A percentile compares a stretch with the other conserved stretches of the same genome.
Evolutionary conservation across 2,888 invertebrate genomes (phyloP).

Genomic region (Folsomia manolachei): DNA sequence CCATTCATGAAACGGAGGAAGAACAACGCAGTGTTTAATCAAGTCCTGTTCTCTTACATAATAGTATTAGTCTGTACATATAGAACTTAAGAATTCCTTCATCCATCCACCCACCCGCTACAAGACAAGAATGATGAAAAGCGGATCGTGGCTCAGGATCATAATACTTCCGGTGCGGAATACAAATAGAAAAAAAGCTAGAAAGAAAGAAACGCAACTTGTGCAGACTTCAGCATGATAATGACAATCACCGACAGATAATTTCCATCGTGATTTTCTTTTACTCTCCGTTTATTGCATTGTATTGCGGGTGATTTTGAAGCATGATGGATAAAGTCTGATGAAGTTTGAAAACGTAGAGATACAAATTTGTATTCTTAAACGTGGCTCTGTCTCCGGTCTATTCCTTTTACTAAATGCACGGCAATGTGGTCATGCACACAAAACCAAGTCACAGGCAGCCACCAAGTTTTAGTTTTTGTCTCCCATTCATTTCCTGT

Average conservation of each 20-base stretch:
- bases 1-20: background rate
- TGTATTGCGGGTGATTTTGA: background rate
- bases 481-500: constrained; percentile 23
- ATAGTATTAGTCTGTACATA: no score
- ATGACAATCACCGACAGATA: background rate
- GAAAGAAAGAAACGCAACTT: no score
- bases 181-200: constrained; percentile 10
- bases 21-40: background rate
- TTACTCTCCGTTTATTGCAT: background rate
- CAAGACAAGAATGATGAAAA: background rate
- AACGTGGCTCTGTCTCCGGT: no score
- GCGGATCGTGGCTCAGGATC: constrained; percentile 4
- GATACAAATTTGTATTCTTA: no score
- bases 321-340: no score
- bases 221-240: background rate
- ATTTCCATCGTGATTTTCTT: background rate
- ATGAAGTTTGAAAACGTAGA: no score
- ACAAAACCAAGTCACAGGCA: background rate
- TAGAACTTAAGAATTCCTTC: no score
- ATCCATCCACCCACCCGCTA: no score
- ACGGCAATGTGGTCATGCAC: no score
- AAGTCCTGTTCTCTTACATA: no score
- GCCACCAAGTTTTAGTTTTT: constrained; percentile 13
- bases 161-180: constrained; percentile 20
- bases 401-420: no score